A percentile compares a stretch with the other conserved stretches of the same genome.
Conservation (phyloP, 2,113 vertebrate genomes). For the Capricornis sumatraensis region DNA sequence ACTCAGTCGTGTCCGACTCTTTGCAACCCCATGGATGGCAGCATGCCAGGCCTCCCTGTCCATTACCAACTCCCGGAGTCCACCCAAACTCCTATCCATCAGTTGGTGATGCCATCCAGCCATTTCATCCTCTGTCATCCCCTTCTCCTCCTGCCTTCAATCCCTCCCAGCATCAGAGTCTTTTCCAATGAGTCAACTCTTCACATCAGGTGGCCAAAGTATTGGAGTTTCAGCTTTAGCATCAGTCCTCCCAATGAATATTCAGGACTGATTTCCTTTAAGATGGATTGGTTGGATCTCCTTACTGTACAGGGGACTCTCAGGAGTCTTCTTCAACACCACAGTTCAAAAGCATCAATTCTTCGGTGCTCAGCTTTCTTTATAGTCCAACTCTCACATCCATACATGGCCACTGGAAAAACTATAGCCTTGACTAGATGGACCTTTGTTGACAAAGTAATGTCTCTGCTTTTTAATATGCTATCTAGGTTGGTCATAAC, state of each 20-base stretch:
- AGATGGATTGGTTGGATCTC: not conserved
- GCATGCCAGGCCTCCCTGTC: no score
- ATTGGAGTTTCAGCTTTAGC: not conserved
- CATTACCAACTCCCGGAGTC: no score
- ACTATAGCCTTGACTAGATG: not conserved
- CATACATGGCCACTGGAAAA: not conserved
- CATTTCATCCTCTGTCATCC: not conserved
- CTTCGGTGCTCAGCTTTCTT: accelerated
- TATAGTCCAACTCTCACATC: not conserved
- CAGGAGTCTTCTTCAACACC: not conserved
- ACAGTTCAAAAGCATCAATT: not conserved
- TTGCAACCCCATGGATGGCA: not conserved
- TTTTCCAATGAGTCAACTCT: not conserved
- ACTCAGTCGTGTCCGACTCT: not conserved
- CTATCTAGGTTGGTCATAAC: no score
- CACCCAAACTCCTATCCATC: no score
- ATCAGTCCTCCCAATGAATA: no score
- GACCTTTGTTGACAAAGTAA: no score
- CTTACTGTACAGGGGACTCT: not conserved
- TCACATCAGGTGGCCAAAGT: not conserved
- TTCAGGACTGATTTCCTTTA: not conserved
- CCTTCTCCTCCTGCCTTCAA: not conserved
- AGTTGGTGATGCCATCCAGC: no score
- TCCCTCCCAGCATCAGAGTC: not conserved
- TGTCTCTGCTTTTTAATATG: no score